Base-by-base conservation (phyloP, 2,113 vertebrate genomes). In the Pipa parva region DNA sequence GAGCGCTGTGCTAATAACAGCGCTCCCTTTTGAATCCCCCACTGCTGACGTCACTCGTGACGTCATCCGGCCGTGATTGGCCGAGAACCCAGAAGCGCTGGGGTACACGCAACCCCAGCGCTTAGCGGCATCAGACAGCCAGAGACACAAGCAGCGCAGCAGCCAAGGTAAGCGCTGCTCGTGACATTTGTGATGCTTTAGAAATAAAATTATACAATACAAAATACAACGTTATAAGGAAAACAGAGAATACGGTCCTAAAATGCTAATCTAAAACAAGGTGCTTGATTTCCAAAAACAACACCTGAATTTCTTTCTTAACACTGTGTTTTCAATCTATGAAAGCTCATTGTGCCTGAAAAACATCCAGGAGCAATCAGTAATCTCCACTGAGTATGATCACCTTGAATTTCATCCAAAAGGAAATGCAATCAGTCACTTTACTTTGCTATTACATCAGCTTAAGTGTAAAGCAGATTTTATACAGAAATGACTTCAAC, bases 401-500 rank as follows among this genome's bases (percentile, higher is more conserved):
- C 81, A 80, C 72, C 80, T 73, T 22, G 46, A 72, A 63, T 56
- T 76, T 73, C 70, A 78, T 79, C 78, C 79, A 82, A 74, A 69
- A 76, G 65, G 75, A 76, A 83, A 78, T 80, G 78, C 74, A 81
- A 78, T 83, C 82, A 76, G 74, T 83, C 76, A 70, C 73, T 78
- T 74, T 84, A 48, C 57, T 28, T 83, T 87, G 78, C 88, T 85
- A 88, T 78, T 83, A 75, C 77, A 78, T 77, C 73, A 79, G 78
- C 77, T 77, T 52, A 71, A 78, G 63, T 81, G 77, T 74, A 76
- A 26, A 25, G 21, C 46, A 60, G 80, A 76, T 76, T 85, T 60
- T 75, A 74, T 73, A 80, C 77, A 82, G 71, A 67, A 82, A 86
- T 88, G 80, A 87, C 81, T 86, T 88, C 80, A 88, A 82, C 85